These are phyloP conservation scores for Lasiurus cinereus DNA, from an alignment of 2,113 vertebrate species.

Conservation along the genomic window DNA sequence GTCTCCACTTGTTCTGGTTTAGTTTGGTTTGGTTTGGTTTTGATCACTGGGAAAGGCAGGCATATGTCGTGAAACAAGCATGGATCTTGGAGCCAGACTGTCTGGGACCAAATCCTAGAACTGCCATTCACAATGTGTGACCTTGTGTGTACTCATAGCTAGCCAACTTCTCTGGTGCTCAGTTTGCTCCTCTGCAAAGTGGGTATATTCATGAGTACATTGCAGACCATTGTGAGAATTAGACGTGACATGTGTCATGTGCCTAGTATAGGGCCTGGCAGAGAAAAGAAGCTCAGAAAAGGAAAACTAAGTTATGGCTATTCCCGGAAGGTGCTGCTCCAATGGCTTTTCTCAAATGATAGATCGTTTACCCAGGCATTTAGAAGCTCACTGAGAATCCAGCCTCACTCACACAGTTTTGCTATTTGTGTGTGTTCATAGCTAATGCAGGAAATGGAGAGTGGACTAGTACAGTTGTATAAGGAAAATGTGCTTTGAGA, in stretches of 20 bases:
- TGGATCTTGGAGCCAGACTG: constrained; percentile 17
- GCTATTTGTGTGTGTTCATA: constrained; percentile 63
- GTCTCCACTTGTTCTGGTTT: neutral
- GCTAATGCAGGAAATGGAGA: constrained; percentile 80
- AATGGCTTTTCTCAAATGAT: neutral
- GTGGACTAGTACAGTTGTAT: neutral
- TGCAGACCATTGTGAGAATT: neutral
- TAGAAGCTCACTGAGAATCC: neutral
- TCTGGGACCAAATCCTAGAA: constrained; percentile 23
- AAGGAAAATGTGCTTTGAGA: neutral
- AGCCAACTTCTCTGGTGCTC: neutral
- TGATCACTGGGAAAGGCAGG: neutral
- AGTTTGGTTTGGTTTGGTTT: constrained; percentile 20
- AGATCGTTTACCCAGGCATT: neutral
- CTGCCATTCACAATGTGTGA: neutral
- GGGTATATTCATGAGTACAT: neutral
- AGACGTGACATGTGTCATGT: rapidly evolving
- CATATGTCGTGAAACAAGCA: constrained; percentile 2
- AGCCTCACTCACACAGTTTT: constrained; percentile 62
- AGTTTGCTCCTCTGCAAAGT: neutral
- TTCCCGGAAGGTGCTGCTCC: neutral
- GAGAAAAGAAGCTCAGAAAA: neutral
- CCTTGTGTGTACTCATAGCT: neutral
- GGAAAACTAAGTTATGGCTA: neutral
- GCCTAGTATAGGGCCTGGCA: neutral